Percentiles rank a stretch among this genome's conserved stretches.
Conservation (phyloP, 1,140 invertebrate genomes). For the Lucilia cuprina region DNA sequence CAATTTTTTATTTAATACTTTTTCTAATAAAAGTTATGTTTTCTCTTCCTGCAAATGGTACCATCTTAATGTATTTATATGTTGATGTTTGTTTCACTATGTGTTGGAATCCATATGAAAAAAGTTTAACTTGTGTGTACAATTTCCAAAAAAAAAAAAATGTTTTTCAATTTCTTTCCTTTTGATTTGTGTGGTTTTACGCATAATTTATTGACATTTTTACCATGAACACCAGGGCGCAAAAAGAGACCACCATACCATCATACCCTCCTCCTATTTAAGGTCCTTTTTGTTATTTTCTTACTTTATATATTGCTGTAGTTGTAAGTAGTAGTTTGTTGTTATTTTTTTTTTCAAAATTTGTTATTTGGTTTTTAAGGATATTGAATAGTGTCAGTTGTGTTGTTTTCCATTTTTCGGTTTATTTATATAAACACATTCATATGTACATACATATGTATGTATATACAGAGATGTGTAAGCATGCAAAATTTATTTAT, state of each 20-base stretch:
- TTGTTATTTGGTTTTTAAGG: neutral
- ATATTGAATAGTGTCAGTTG: constrained; percentile 6
- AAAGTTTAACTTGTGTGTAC: constrained; percentile 21
- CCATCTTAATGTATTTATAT: neutral
- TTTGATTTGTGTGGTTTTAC: constrained; percentile 34
- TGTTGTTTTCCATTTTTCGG: neutral
- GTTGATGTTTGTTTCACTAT: neutral
- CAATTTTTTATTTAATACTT: no score
- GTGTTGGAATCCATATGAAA: neutral
- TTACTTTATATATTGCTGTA: neutral
- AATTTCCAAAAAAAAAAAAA: constrained; percentile 25
- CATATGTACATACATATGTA: neutral
- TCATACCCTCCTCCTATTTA: neutral
- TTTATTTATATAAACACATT: neutral
- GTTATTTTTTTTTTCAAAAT: neutral
- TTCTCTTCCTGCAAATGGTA: no score
- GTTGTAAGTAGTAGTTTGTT: neutral
- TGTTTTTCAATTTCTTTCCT: constrained; percentile 23
- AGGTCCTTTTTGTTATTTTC: neutral
- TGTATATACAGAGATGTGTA: neutral
- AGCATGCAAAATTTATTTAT: constrained; percentile 25
- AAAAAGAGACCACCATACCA: neutral
- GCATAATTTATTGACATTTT: constrained; percentile 34
- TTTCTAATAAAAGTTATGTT: no score
- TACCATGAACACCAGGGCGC: constrained; percentile 27